Percentiles rank a stretch among this genome's conserved stretches.
Conservation (phyloP, 2,113 vertebrate species). For the Fulmarus glacialis region DNA sequence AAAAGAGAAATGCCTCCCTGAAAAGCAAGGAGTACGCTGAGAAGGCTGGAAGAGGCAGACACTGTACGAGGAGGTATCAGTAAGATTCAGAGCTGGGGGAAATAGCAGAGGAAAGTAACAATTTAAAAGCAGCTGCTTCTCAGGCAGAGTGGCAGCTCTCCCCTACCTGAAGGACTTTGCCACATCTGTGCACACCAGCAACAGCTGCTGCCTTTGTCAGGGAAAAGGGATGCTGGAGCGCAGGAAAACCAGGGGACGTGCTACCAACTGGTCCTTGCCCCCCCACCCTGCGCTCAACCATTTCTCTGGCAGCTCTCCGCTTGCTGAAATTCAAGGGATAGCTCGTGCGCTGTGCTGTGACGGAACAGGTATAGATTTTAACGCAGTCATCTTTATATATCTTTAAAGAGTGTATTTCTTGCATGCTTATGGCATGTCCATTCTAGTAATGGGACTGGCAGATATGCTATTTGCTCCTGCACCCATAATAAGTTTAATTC, state of each 20-base stretch:
- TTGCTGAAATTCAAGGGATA: background rate
- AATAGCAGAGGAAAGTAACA: background rate
- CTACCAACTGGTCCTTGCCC: background rate
- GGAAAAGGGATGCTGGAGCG: background rate
- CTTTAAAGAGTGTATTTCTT: background rate
- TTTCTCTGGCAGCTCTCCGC: background rate
- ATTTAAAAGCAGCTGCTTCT: background rate
- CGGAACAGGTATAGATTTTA: rapidly evolving
- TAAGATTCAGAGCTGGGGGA: background rate
- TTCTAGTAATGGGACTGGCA: background rate
- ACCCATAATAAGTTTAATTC: background rate
- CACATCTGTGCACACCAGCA: background rate
- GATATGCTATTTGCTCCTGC: background rate
- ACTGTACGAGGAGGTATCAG: background rate
- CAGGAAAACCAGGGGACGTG: background rate
- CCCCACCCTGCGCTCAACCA: background rate
- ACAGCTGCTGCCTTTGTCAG: constrained; percentile 3
- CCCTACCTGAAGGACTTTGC: background rate
- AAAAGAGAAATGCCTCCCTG: background rate
- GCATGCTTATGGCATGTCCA: background rate
- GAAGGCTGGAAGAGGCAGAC: background rate
- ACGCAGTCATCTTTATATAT: background rate
- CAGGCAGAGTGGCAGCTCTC: background rate
- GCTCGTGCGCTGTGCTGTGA: rapidly evolving
- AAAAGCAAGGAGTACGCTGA: background rate